Base-by-base conservation (phyloP, 2,888 invertebrate species). In the Escarpia spicata region DNA sequence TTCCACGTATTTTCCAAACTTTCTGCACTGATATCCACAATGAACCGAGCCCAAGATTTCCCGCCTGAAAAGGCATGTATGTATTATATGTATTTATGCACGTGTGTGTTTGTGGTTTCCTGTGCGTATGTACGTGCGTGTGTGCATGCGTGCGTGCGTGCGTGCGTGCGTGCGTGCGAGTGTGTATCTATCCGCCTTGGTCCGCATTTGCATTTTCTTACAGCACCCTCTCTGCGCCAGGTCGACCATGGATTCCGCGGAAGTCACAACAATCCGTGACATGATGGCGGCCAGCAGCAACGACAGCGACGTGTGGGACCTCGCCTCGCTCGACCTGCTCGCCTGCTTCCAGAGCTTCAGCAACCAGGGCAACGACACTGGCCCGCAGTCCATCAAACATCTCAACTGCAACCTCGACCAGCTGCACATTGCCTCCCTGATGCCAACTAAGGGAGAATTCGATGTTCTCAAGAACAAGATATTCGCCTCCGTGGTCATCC, bases 401-500 rank as follows among this genome's bases (percentile, higher is more conserved):
- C 91, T 44, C 91, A 44, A 91, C 91, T 75, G 75, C 19, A 75
- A 75, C 26, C 75, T 75, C 75, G 91, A 91, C 91, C 91, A 58
- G 37, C 91, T 91, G 44, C 43, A 91, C 37, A 37, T 91, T 12
- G 91, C 44, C 58, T 44, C 44, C 0, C n/a, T 91, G 91, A 52
- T 91, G 44, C 58, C 91, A 15, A 91, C 91, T 8, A 91, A 19
- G 15, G 58, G 31, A 1, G 93, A 93, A 90, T 94, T 94, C 92
- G 93, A 94, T 90, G 92, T 94, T 0, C 92, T 94, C 90, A 94
- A 92, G 90, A 43, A 91, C 6, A 91, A 92, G 58, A 31, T 90
- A 0, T 93, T 93, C n/a, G 92, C 92, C 8, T 43, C 91, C 37
- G 60, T 93, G 43, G 92, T 94, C 92, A 93, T 94, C 52, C 19